Evolutionary conservation across 2,888 invertebrate species (phyloP).

Genomic region (Brachyopa scutellaris): DNA sequence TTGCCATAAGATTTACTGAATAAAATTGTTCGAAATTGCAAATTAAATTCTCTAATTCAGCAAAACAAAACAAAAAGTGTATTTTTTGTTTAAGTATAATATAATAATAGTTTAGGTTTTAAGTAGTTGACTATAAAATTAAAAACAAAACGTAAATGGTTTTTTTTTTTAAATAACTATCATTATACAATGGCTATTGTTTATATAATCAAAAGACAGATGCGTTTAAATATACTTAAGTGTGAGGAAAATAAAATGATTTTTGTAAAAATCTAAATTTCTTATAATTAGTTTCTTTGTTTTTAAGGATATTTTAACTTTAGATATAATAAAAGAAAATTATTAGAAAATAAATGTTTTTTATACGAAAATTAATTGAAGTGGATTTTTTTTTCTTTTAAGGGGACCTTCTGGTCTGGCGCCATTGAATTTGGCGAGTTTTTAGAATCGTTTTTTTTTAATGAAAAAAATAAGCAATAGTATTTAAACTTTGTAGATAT

Average conservation of each 20-base stretch:
- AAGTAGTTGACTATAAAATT: conserved; percentile 65
- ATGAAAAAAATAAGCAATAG: no score
- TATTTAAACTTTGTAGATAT: no score
- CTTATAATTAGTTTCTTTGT: conserved; percentile 6
- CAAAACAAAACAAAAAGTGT: not conserved
- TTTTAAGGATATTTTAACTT: conserved; percentile 50
- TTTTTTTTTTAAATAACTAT: not conserved
- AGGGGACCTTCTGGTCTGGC: no score
- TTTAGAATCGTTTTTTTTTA: no score
- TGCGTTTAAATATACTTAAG: conserved; percentile 44
- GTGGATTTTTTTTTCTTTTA: no score
- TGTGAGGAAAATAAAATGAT: conserved; percentile 12
- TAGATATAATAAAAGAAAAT: conserved; percentile 59
- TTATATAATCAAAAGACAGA: conserved; percentile 15
- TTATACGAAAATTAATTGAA: conserved; percentile 57
- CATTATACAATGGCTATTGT: not conserved
- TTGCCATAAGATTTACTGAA: conserved; percentile 76
- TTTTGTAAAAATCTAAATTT: conserved; percentile 65
- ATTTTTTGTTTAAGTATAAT: conserved; percentile 1
- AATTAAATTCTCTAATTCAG: conserved; percentile 31
- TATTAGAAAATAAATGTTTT: conserved; percentile 67
- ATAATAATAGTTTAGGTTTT: conserved; percentile 26
- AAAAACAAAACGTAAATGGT: not conserved
- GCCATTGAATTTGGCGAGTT: no score
- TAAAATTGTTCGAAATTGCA: conserved; percentile 33